Base-by-base conservation (phyloP, 2,113 vertebrate species). In the Pseudorasbora parva region DNA sequence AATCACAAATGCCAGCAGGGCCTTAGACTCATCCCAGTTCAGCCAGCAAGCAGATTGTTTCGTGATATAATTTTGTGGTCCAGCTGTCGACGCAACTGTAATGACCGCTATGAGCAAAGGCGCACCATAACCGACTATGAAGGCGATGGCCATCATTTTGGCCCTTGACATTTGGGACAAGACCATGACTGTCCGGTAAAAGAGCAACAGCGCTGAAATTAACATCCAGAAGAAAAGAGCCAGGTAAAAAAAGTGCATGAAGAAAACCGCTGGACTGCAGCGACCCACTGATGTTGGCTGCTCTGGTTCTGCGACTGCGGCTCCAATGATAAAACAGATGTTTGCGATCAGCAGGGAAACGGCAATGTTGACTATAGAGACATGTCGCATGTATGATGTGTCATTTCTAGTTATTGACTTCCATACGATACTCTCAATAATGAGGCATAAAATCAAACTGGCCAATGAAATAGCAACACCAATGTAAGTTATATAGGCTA, bases 171-270 rank as follows among this genome's bases (percentile, higher is more conserved):
- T 91, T 84, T 96, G 92, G 5, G 92, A 94, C 82, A 97, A 96
- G 77, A 96, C 85, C 2, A 95, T 87, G 33, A 96, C 33, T 8
- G 95, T 94, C 8, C 95, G 92, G 81, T 97, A 97, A 8, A 96
- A 89, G 59, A 98, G 96, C 45, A 97, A 91, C n/a, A 97, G 93
- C 0, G 95, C 96, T 23, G 96, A 92, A 6, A 94, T 88, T 0
- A 98, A 88, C 97, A 98, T 98, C 97, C 97, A 98, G 87, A 97
- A 98, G 90, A 98, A 98, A 27, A 97, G 74, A 37, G 94, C 92
- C 27, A 98, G 95, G 84, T 97, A 98, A 90, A 96, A 97, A 76
- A 96, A 94, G 88, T 97, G 97, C 79, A 94, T 94, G 76, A 98
- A 97, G 87, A 98, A 98, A 0, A 96, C 96, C 59, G 92, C 93